Evolutionary conservation across 2,797 vertebrate species (phyloP).

Genomic region (Lithobates sylvaticus): DNA sequence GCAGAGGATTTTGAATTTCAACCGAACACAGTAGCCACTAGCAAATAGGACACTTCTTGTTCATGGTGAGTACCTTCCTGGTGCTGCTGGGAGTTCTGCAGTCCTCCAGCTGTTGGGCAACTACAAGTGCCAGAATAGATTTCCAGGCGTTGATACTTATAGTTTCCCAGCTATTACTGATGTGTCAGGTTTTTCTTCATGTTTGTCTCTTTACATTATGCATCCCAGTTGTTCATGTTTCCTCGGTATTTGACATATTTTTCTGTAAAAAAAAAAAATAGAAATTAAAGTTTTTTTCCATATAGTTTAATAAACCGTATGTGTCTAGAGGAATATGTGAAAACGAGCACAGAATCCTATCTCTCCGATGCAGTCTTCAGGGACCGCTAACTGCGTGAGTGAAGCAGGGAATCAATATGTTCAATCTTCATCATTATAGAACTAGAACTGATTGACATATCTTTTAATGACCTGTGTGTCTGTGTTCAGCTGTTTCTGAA

Average conservation of each 20-base stretch:
- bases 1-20: too few relatives aligned
- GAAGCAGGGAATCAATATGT: background rate
- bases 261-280: background rate
- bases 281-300: background rate
- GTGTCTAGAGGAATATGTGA: background rate
- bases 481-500: conserved; percentile 1
- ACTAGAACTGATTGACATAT: background rate
- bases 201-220: background rate
- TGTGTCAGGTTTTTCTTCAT: too few relatives aligned
- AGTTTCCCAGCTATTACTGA: too few relatives aligned
- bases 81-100: too few relatives aligned
- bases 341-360: background rate
- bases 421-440: background rate
- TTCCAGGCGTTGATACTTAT: too few relatives aligned
- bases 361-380: background rate
- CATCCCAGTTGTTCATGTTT: background rate
- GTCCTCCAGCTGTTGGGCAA: too few relatives aligned
- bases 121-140: too few relatives aligned
- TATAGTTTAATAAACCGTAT: background rate
- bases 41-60: too few relatives aligned
- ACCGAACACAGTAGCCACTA: too few relatives aligned
- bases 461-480: conserved; percentile 1
- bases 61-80: too few relatives aligned
- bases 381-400: background rate
- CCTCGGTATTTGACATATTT: background rate